A percentile compares a stretch with the other conserved stretches of the same genome.
Conservation (phyloP, 1,140 invertebrate species). For the Drosophila pallidifrons region DNA sequence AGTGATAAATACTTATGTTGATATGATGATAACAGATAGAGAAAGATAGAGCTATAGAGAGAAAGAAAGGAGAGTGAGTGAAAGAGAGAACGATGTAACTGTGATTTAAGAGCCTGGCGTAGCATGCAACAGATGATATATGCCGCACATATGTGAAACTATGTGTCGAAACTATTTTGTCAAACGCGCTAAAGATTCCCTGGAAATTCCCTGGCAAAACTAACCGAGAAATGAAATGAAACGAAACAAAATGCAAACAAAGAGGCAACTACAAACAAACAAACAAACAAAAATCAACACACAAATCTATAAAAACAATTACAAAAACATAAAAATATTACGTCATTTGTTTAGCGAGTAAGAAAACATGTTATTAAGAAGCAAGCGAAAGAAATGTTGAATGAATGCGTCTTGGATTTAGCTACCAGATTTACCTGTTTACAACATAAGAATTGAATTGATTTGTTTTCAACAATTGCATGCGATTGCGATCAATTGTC, state of each 20-base stretch:
- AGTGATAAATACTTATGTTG: constrained; percentile 48
- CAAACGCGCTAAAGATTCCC: constrained; percentile 32
- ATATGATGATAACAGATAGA: constrained; percentile 45
- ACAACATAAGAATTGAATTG: constrained; percentile 59
- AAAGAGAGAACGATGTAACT: constrained; percentile 62
- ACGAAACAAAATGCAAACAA: constrained; percentile 74
- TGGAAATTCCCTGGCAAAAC: constrained; percentile 55
- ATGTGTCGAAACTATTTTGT: constrained; percentile 17
- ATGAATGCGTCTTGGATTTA: constrained; percentile 55
- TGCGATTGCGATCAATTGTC: constrained; percentile 9
- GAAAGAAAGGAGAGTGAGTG: background rate
- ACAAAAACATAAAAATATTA: constrained; percentile 41
- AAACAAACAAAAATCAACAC: constrained; percentile 45
- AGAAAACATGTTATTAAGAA: constrained; percentile 58
- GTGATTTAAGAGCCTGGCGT: constrained; percentile 76
- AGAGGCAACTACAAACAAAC: constrained; percentile 69
- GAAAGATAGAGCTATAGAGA: constrained; percentile 39
- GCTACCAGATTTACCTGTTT: constrained; percentile 84
- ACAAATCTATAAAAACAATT: constrained; percentile 39
- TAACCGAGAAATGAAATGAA: constrained; percentile 55
- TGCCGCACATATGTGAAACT: constrained; percentile 20
- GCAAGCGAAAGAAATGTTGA: constrained; percentile 25
- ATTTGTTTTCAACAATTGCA: constrained; percentile 47
- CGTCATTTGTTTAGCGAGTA: constrained; percentile 65
- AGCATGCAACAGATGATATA: constrained; percentile 45